Conservation (phyloP, 2,797 vertebrate species). For the Chiroxiphia lanceolata region DNA sequence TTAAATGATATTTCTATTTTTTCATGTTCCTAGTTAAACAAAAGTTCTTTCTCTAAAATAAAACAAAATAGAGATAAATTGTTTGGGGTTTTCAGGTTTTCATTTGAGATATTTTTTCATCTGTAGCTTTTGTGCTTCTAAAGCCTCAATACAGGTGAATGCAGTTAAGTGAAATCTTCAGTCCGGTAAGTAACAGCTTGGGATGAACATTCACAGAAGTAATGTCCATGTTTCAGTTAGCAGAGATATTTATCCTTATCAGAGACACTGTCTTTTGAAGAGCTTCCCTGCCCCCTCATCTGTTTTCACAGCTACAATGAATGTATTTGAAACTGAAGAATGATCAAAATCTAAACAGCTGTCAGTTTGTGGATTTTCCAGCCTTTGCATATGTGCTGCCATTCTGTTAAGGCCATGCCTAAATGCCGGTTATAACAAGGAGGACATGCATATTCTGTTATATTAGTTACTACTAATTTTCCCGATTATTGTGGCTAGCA, state of each 20-base stretch:
- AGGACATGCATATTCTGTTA: slow-evolving; percentile 35
- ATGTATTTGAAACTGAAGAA: background rate
- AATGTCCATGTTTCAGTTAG: slow-evolving; percentile 36
- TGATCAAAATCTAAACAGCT: slow-evolving; percentile 42
- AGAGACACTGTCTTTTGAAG: slow-evolving; percentile 40
- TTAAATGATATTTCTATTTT: background rate
- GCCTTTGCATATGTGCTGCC: background rate
- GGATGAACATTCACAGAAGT: slow-evolving; percentile 20
- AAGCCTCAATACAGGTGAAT: background rate
- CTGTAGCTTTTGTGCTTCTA: slow-evolving; percentile 19
- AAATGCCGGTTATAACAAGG: background rate
- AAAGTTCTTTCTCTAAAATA: background rate
- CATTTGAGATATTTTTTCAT: background rate
- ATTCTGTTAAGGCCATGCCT: background rate
- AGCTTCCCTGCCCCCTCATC: slow-evolving; percentile 27
- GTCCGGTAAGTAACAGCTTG: background rate
- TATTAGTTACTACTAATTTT: slow-evolving; percentile 48
- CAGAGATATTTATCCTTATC: background rate
- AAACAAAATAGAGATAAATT: background rate
- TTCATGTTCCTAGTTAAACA: background rate
- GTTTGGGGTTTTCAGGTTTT: background rate
- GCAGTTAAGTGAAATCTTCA: slow-evolving; percentile 28
- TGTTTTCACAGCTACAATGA: slow-evolving; percentile 44
- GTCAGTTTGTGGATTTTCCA: background rate
- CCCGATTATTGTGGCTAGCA: slow-evolving; percentile 35